These are phyloP conservation scores for Zootoca vivipara DNA, from an alignment of 2,113 vertebrate species.

Conservation along the genomic window DNA sequence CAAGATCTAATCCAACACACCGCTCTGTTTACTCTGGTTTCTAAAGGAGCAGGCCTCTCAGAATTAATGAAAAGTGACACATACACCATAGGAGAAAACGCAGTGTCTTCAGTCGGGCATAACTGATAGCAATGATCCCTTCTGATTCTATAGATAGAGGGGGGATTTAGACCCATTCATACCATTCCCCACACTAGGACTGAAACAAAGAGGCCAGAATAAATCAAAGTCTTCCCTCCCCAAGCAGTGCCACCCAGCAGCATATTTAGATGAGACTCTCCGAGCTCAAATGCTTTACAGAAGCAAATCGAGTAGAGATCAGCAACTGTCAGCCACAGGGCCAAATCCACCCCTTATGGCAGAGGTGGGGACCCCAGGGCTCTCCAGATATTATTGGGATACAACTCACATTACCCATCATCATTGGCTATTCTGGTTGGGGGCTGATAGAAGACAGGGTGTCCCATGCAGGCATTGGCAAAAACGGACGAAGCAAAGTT, in stretches of 20 bases:
- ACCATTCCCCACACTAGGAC: not conserved
- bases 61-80: slow-evolving; percentile 80
- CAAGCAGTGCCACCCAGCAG: not conserved
- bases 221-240: slow-evolving; percentile 3
- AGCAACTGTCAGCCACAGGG: not conserved
- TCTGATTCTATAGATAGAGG: slow-evolving; percentile 39
- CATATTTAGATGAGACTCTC: not conserved
- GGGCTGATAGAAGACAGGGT: not conserved
- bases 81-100: slow-evolving; percentile 74
- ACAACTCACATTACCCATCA: not conserved
- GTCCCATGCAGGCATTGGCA: too few species aligned
- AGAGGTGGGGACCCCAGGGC: not conserved
- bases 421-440: not conserved
- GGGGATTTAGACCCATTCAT: slow-evolving; percentile 30
- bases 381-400: not conserved
- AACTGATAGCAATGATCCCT: slow-evolving; percentile 57
- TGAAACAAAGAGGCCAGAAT: slow-evolving; percentile 2
- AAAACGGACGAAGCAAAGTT: not conserved
- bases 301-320: not conserved
- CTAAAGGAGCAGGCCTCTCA: slow-evolving; percentile 72
- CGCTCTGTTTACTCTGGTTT: slow-evolving; percentile 76
- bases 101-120: slow-evolving; percentile 69
- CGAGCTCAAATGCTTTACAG: not conserved
- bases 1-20: slow-evolving; percentile 80
- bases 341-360: not conserved